Conservation (phyloP, 2,888 invertebrate genomes). For the Phalera bucephala region DNA sequence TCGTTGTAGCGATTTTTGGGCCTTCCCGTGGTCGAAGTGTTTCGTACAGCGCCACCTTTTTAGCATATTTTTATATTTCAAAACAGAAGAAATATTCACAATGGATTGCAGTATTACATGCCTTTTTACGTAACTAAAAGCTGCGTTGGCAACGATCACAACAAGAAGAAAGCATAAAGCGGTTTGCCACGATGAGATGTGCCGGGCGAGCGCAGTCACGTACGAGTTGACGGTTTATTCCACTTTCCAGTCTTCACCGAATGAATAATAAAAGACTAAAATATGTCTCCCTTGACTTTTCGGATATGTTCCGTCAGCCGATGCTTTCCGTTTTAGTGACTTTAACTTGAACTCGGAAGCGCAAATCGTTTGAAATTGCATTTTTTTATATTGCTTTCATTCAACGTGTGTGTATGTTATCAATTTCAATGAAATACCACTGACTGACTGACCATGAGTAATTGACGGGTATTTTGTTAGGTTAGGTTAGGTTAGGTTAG, state of each 20-base stretch:
- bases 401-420: too few species aligned
- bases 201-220: conserved; percentile 63
- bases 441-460: too few species aligned
- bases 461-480: too few species aligned
- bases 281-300: conserved; percentile 43
- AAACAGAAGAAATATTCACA: too few species aligned
- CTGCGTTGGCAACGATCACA: conserved; percentile 42
- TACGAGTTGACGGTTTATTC: conserved; percentile 67
- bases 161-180: conserved; percentile 50
- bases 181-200: conserved; percentile 43
- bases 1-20: too few species aligned
- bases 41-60: too few species aligned
- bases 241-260: conserved; percentile 70
- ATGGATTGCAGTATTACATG: too few species aligned
- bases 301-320: conserved; percentile 32
- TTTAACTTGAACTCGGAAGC: conserved; percentile 24
- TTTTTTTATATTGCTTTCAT: too few species aligned
- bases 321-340: conserved; percentile 41
- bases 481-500: too few species aligned
- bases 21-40: too few species aligned
- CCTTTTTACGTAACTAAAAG: too few species aligned
- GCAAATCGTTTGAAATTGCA: conserved; percentile 36
- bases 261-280: conserved; percentile 75
- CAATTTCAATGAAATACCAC: conserved; percentile 9
- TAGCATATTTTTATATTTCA: too few species aligned